Evolutionary conservation across 2,888 invertebrate species (phyloP).

Genomic region (Cremastobaeus sp.): DNA sequence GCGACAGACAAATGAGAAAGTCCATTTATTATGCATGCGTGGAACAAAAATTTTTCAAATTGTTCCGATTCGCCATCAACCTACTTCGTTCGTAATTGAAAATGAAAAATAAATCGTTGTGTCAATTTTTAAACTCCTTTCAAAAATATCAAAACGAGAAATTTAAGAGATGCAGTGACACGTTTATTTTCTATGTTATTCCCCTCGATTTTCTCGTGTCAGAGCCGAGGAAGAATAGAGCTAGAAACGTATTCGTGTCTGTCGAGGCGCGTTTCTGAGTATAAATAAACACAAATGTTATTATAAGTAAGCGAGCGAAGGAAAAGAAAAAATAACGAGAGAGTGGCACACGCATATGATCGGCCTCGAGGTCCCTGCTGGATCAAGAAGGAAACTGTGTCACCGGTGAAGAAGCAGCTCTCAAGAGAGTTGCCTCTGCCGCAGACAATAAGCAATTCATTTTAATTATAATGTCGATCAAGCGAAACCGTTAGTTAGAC

Average conservation of each 20-base stretch:
- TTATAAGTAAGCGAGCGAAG: constrained; percentile 10
- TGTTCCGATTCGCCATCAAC: background rate
- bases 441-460: constrained; percentile 65
- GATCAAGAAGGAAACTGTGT: constrained; percentile 63
- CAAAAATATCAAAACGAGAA: background rate
- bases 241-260: constrained; percentile 27
- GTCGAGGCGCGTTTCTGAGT: constrained; percentile 11
- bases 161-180: background rate
- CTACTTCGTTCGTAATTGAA: too few species aligned
- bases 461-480: constrained; percentile 66
- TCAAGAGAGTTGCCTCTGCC: constrained; percentile 47
- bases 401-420: constrained; percentile 46
- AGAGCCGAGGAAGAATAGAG: constrained; percentile 15
- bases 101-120: too few species aligned
- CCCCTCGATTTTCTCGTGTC: constrained; percentile 18
- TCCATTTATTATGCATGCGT: constrained; percentile 18
- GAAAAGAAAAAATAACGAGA: constrained; percentile 14
- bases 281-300: constrained; percentile 13
- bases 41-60: constrained; percentile 18
- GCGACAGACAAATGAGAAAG: constrained; percentile 31
- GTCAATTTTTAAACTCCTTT: too few species aligned
- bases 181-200: constrained; percentile 12
- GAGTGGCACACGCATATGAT: constrained; percentile 25
- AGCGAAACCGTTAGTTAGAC: constrained; percentile 60
- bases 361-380: constrained; percentile 48